These are phyloP conservation scores for Sisyra terminalis DNA, from an alignment of 2,888 invertebrate genomes.

Conservation along the genomic window DNA sequence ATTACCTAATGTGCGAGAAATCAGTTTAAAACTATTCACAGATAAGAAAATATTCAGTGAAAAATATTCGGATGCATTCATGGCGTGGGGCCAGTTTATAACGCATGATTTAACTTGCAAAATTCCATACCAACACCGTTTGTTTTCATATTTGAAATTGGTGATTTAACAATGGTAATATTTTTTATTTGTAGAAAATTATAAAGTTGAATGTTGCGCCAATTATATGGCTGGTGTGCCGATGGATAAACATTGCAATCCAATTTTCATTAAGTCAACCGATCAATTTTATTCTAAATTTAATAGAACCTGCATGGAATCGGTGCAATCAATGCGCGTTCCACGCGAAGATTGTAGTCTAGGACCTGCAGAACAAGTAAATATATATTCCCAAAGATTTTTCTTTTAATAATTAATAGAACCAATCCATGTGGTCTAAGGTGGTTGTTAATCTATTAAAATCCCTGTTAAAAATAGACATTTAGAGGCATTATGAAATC, in stretches of 20 bases:
- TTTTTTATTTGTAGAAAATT: neutral
- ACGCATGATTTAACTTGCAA: conserved; percentile 31
- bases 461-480: too few species aligned
- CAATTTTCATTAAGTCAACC: conserved; percentile 14
- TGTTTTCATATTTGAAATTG: neutral
- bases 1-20: conserved; percentile 25
- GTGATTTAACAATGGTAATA: too few species aligned
- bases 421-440: too few species aligned
- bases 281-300: conserved; percentile 22
- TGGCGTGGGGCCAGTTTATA: conserved; percentile 36
- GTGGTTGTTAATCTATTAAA: too few species aligned
- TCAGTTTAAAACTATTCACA: conserved; percentile 27
- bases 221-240: conserved; percentile 18
- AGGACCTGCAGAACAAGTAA: conserved; percentile 32
- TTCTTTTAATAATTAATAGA: too few species aligned
- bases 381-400: too few species aligned
- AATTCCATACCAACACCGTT: neutral
- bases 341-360: conserved; percentile 23
- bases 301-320: conserved; percentile 27
- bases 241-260: conserved; percentile 10
- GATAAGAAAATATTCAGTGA: conserved; percentile 23
- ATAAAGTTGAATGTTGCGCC: conserved; percentile 24
- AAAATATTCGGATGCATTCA: conserved; percentile 26
- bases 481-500: too few species aligned
- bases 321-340: conserved; percentile 29